Conservation (phyloP, 2,113 vertebrate species). For the Toxostoma redivivum region DNA sequence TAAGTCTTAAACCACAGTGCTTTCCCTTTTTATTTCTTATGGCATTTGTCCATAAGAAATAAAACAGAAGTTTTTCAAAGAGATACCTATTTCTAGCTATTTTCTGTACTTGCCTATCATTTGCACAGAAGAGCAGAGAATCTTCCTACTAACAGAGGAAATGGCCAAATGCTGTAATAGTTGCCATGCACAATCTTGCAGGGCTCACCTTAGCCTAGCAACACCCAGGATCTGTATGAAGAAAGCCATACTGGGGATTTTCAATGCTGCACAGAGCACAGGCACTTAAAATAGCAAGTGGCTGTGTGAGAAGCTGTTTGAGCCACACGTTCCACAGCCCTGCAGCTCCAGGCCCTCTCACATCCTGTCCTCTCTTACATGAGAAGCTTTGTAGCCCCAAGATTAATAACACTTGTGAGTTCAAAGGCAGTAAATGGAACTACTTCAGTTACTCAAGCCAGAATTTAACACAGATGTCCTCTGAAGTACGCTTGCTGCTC, state of each 20-base stretch:
- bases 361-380: conserved; percentile 24
- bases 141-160: background rate
- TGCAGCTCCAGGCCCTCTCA: conserved; percentile 1
- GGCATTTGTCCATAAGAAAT: background rate
- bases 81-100: background rate
- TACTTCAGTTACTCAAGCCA: background rate
- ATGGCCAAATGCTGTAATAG: fast-evolving
- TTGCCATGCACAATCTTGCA: background rate
- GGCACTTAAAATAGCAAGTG: background rate
- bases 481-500: background rate
- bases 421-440: conserved; percentile 22
- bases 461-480: conserved; percentile 8
- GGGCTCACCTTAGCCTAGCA: background rate
- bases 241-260: background rate
- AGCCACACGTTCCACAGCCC: background rate
- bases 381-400: background rate
- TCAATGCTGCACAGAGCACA: fast-evolving
- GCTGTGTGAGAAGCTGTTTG: background rate
- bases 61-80: background rate
- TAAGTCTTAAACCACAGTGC: background rate
- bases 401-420: conserved; percentile 31
- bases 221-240: background rate
- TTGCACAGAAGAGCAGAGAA: background rate
- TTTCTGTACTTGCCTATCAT: background rate
- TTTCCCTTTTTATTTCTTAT: background rate